Conservation (phyloP, 2,888 invertebrate species). For the Netelia virgata region DNA sequence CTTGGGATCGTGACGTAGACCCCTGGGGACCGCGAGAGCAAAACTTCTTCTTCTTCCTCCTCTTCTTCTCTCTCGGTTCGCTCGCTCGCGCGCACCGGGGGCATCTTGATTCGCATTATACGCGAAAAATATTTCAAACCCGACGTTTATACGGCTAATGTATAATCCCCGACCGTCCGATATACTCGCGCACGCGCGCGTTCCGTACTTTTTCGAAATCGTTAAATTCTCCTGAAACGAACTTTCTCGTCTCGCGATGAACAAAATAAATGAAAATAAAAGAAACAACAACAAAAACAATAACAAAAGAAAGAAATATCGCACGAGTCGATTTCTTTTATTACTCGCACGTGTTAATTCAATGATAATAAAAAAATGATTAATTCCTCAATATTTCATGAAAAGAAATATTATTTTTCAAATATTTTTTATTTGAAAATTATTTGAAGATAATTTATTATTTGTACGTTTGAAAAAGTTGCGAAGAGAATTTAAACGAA, state of each 20-base stretch:
- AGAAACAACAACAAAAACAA: too few relatives aligned
- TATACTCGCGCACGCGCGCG: not conserved
- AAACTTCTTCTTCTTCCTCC: conserved; percentile 1
- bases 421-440: too few relatives aligned
- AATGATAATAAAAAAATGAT: too few relatives aligned
- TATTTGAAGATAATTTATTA: too few relatives aligned
- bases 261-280: too few relatives aligned
- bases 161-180: not conserved
- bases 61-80: conserved; percentile 7
- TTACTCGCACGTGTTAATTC: too few relatives aligned
- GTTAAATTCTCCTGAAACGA: not conserved
- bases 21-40: conserved; percentile 64
- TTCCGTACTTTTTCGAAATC: not conserved
- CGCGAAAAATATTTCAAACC: conserved; percentile 63
- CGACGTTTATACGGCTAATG: conserved; percentile 54
- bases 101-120: conserved; percentile 70
- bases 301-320: too few relatives aligned
- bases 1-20: conserved; percentile 68
- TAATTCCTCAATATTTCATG: too few relatives aligned
- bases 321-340: too few relatives aligned
- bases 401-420: too few relatives aligned
- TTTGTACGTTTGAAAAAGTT: not conserved
- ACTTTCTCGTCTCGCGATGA: too few relatives aligned
- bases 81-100: conserved; percentile 58
- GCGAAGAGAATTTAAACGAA: not conserved